Conservation (phyloP, 2,797 vertebrate species). For the Eurystomus glaucurus region DNA sequence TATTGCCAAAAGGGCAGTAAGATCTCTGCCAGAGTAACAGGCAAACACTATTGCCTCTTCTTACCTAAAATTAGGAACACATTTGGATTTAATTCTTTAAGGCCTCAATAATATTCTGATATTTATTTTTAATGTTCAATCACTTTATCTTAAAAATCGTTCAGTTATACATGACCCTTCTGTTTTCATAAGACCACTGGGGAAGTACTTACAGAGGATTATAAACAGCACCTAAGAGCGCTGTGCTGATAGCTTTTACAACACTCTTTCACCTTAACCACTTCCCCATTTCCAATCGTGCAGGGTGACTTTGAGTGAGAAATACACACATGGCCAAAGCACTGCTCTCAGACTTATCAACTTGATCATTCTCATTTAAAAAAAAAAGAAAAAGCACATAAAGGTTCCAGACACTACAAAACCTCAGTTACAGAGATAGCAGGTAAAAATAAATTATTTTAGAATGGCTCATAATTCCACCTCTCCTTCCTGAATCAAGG, state of each 20-base stretch:
- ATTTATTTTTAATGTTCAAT: background rate
- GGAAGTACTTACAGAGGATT: background rate
- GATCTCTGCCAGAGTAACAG: background rate
- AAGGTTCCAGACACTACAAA: background rate
- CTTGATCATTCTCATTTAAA: background rate
- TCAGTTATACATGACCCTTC: background rate
- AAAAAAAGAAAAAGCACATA: background rate
- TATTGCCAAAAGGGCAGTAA: background rate
- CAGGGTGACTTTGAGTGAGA: background rate
- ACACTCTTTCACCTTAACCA: background rate
- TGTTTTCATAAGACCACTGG: background rate
- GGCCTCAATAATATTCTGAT: background rate
- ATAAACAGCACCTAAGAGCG: fast-evolving
- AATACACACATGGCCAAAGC: background rate
- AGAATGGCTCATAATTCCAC: background rate
- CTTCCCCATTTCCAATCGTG: background rate
- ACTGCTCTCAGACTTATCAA: background rate
- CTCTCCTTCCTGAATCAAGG: background rate
- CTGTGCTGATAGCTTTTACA: background rate
- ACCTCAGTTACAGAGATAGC: background rate
- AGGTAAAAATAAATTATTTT: background rate
- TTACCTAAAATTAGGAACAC: background rate
- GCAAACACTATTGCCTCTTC: background rate
- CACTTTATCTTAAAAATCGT: background rate
- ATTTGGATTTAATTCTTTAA: background rate